These are phyloP conservation scores for Bubo blakistoni DNA, from an alignment of 2,113 vertebrate genomes.

Conservation along the genomic window DNA sequence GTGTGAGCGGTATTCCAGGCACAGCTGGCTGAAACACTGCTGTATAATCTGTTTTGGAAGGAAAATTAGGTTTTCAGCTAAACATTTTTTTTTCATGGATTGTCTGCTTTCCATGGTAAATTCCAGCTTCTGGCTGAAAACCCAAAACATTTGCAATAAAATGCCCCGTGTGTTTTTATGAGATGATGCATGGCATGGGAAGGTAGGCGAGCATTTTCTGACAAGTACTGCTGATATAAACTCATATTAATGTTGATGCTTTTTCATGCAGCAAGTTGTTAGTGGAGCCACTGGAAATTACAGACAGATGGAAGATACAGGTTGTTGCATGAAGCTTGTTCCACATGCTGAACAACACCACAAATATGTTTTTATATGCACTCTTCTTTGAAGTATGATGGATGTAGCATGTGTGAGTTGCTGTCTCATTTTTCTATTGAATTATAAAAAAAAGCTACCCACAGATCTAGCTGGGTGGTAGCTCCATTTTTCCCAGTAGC, in stretches of 20 bases:
- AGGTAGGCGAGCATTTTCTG: conserved; percentile 7
- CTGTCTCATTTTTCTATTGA: conserved; percentile 51
- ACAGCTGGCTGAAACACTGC: neutral
- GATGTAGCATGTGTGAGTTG: conserved; percentile 36
- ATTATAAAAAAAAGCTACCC: conserved; percentile 20
- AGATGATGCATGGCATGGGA: neutral
- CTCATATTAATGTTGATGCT: neutral
- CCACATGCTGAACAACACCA: conserved; percentile 25
- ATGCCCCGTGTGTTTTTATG: neutral
- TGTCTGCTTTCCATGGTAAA: conserved; percentile 42
- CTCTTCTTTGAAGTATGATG: conserved; percentile 39
- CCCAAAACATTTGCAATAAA: neutral
- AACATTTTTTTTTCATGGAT: neutral
- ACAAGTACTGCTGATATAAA: conserved; percentile 16
- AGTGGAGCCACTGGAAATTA: conserved; percentile 32
- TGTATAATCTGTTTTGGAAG: conserved; percentile 16
- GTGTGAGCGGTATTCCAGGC: neutral
- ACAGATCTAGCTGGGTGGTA: conserved; percentile 41
- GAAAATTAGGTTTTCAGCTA: conserved; percentile 19
- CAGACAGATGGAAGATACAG: conserved; percentile 55
- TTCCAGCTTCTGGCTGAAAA: conserved; percentile 31
- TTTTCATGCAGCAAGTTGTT: conserved; percentile 27
- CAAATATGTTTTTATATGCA: neutral
- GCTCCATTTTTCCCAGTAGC: conserved; percentile 37
- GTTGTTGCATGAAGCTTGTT: conserved; percentile 33